Evolutionary conservation across 2,113 vertebrate species (phyloP).

Genomic region (Pagrus major): DNA sequence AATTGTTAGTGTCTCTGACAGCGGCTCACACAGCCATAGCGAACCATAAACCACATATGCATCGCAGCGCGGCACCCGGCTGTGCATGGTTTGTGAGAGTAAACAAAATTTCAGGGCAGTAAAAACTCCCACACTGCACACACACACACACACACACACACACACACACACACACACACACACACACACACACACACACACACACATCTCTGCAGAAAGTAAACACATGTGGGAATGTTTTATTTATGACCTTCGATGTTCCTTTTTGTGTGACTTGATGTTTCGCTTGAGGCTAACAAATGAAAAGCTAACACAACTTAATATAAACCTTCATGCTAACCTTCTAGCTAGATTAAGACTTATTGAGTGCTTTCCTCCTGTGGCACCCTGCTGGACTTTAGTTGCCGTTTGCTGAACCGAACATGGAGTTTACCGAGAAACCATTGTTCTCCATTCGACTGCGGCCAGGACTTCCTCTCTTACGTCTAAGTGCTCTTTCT

Average conservation of each 20-base stretch:
- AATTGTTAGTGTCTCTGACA: slow-evolving; percentile 19
- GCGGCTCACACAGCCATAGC: slow-evolving; percentile 14
- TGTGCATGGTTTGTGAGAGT: slow-evolving; percentile 24
- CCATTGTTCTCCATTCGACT: slow-evolving; percentile 59
- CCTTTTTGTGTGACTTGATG: neutral
- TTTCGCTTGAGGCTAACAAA: neutral
- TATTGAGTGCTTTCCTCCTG: slow-evolving; percentile 10
- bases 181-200: neutral
- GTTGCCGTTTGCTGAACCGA: slow-evolving; percentile 7
- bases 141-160: neutral
- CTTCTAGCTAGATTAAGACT: neutral
- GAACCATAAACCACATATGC: slow-evolving; percentile 16
- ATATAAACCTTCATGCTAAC: neutral
- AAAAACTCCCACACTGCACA: slow-evolving; percentile 9
- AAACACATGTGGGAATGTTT: slow-evolving; percentile 4
- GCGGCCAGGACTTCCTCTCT: slow-evolving; percentile 53
- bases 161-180: neutral
- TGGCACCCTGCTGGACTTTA: slow-evolving; percentile 19
- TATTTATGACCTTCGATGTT: neutral
- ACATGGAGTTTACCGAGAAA: slow-evolving; percentile 26
- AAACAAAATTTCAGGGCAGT: slow-evolving; percentile 32
- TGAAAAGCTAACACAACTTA: neutral
- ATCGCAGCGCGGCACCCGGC: slow-evolving; percentile 4
- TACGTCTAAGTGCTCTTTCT: slow-evolving; percentile 8
- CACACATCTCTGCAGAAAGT: slow-evolving; percentile 9